phyloP scores from a whole-genome alignment of 2,113 vertebrate species.

The Puntigrus tetrazona region DNA sequence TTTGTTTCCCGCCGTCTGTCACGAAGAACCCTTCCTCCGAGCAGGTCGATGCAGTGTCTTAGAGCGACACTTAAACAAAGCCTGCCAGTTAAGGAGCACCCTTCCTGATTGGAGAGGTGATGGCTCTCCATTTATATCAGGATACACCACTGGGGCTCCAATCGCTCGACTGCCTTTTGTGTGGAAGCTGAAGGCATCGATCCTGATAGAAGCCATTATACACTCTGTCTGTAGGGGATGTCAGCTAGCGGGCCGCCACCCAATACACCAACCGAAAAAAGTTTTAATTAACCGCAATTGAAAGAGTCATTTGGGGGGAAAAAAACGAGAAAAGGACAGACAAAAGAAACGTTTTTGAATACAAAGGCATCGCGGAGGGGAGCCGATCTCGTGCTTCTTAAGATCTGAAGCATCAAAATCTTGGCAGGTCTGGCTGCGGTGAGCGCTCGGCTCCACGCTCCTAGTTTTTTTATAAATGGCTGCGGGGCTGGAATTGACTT shows the following conservation, averaged over 20 bases:
- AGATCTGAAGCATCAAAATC: constrained; percentile 7
- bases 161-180: constrained; percentile 51
- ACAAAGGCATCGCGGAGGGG: background rate
- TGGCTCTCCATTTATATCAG: constrained; percentile 49
- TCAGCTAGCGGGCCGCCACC: background rate
- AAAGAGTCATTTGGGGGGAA: background rate
- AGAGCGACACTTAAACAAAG: constrained; percentile 53
- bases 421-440: constrained; percentile 12
- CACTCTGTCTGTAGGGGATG: constrained; percentile 23
- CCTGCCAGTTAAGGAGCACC: constrained; percentile 47
- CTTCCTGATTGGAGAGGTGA: constrained; percentile 43
- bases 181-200: constrained; percentile 34
- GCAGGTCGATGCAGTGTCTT: constrained; percentile 47
- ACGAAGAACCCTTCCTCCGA: constrained; percentile 31
- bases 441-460: constrained; percentile 17
- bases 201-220: constrained; percentile 44
- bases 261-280: constrained; percentile 38
- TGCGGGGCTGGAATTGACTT: constrained; percentile 45
- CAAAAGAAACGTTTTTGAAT: background rate
- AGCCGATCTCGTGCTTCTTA: constrained; percentile 16
- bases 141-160: constrained; percentile 40
- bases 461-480: constrained; percentile 48
- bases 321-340: background rate
- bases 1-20: constrained; percentile 37
- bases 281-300: constrained; percentile 34